Evolutionary conservation across 2,797 vertebrate species (phyloP).

Genomic region (Danionella dracula): DNA sequence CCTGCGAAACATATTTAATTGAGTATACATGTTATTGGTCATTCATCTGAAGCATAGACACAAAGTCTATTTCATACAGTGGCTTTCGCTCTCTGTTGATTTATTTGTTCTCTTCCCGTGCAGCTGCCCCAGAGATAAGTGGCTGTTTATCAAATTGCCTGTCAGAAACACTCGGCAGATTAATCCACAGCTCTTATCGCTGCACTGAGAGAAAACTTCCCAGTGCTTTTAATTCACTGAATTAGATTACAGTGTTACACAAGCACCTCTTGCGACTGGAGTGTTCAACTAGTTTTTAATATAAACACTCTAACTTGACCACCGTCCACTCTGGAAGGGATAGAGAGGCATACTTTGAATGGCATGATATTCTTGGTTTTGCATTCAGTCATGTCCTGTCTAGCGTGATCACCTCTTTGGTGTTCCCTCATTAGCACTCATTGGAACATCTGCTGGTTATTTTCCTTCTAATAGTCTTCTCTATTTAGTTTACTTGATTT

Average conservation of each 20-base stretch:
- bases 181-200: slow-evolving; percentile 57
- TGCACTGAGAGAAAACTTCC: slow-evolving; percentile 52
- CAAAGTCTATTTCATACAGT: slow-evolving; percentile 20
- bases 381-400: too few relatives aligned
- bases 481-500: too few relatives aligned
- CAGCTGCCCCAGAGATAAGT: slow-evolving; percentile 60
- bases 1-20: slow-evolving; percentile 40
- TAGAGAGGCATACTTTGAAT: too few relatives aligned
- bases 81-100: slow-evolving; percentile 34
- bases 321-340: background rate
- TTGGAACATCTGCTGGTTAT: too few relatives aligned
- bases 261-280: slow-evolving; percentile 8
- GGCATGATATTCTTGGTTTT: too few relatives aligned
- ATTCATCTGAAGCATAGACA: slow-evolving; percentile 40
- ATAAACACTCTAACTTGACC: slow-evolving; percentile 46
- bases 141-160: slow-evolving; percentile 61
- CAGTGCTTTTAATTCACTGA: slow-evolving; percentile 59
- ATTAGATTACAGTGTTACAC: slow-evolving; percentile 55
- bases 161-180: slow-evolving; percentile 53
- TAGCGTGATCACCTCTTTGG: too few relatives aligned
- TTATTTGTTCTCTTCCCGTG: slow-evolving; percentile 48
- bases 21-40: slow-evolving; percentile 37
- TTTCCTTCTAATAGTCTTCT: too few relatives aligned
- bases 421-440: too few relatives aligned
- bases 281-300: slow-evolving; percentile 47